Evolutionary conservation across 2,888 invertebrate genomes (phyloP).

Genomic region (Apodemia duryi): DNA sequence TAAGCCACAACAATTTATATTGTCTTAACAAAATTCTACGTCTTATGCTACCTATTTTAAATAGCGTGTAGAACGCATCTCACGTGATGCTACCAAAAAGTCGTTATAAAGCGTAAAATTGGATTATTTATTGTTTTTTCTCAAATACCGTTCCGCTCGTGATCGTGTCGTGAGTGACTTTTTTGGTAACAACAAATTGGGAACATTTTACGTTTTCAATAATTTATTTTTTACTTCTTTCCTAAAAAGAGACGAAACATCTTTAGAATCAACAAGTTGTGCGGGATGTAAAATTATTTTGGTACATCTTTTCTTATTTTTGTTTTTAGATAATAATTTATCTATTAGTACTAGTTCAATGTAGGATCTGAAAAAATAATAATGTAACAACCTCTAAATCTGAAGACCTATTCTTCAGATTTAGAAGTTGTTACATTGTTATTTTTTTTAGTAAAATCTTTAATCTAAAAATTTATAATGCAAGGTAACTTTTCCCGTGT

Average conservation of each 20-base stretch:
- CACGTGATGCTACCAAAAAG: constrained; percentile 26
- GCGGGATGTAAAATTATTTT: too few relatives aligned
- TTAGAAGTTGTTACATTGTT: too few relatives aligned
- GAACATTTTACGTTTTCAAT: constrained; percentile 1
- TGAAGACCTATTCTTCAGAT: too few relatives aligned
- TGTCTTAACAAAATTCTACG: not conserved
- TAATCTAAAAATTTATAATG: too few relatives aligned
- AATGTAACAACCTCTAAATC: too few relatives aligned
- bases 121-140: constrained; percentile 46
- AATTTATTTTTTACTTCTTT: not conserved
- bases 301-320: too few relatives aligned
- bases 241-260: not conserved
- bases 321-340: too few relatives aligned
- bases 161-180: constrained; percentile 39
- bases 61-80: constrained; percentile 21
- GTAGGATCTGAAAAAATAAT: too few relatives aligned
- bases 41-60: not conserved
- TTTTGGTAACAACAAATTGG: constrained; percentile 22
- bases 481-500: too few relatives aligned
- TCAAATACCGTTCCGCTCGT: constrained; percentile 44
- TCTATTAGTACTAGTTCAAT: too few relatives aligned
- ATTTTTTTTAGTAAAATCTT: too few relatives aligned
- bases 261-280: not conserved
- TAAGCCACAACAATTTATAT: too few relatives aligned
- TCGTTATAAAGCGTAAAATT: constrained; percentile 47